phyloP scores from a whole-genome alignment of 2,797 vertebrate genomes.

The Trachops cirrhosus region DNA sequence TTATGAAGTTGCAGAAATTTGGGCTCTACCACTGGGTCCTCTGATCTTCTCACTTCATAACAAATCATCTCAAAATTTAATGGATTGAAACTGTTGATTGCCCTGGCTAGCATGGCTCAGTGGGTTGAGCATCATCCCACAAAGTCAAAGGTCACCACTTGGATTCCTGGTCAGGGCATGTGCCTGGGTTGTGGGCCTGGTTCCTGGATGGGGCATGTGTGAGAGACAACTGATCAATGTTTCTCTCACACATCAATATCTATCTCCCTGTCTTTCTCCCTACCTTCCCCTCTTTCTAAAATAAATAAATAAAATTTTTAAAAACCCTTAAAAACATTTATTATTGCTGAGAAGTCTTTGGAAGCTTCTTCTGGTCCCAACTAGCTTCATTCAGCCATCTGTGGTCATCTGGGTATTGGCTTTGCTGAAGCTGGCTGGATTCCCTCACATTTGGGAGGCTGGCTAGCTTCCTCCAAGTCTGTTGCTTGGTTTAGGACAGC shows the following conservation, averaged over 20 bases:
- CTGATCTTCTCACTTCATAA: background rate
- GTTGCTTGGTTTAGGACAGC: background rate
- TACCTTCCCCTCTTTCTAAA: background rate
- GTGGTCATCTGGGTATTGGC: background rate
- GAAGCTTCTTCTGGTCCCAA: background rate
- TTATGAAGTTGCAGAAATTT: background rate
- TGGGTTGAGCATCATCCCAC: background rate
- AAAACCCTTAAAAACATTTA: background rate
- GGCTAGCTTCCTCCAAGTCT: background rate
- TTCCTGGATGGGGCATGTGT: background rate
- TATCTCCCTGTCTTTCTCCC: background rate
- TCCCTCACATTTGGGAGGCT: background rate
- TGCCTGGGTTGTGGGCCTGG: background rate
- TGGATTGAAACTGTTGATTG: background rate
- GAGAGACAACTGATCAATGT: background rate
- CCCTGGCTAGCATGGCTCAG: background rate
- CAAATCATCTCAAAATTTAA: background rate
- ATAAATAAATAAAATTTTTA: background rate
- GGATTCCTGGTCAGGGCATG: too few species aligned
- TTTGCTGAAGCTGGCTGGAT: background rate
- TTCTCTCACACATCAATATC: background rate
- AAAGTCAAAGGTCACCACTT: background rate
- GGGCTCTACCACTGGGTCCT: background rate
- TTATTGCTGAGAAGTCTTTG: background rate
- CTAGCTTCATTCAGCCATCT: background rate